A percentile compares a stretch with the other conserved stretches of the same genome.
Evolutionary conservation across 1,140 invertebrate genomes (phyloP).

Genomic region (Spodoptera frugiperda): DNA sequence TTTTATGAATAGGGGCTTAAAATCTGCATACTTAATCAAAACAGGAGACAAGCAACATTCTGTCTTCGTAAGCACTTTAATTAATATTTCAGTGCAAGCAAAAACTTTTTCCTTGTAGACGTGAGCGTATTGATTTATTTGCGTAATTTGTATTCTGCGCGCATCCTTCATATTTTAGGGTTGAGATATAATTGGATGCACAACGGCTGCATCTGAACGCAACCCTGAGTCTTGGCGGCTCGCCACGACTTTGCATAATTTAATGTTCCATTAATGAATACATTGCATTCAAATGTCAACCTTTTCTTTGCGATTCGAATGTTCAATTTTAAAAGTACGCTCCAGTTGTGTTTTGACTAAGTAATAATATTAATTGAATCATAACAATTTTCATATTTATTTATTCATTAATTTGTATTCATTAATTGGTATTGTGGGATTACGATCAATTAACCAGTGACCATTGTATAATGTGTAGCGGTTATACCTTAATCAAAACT

Average conservation of each 20-base stretch:
- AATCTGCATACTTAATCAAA: slow-evolving; percentile 17
- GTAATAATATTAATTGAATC: too few species aligned
- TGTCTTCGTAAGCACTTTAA: slow-evolving; percentile 13
- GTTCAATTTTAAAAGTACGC: too few species aligned
- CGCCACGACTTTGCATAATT: slow-evolving; percentile 78
- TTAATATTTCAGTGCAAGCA: slow-evolving; percentile 21
- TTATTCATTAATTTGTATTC: not conserved
- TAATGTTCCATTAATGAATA: slow-evolving; percentile 70
- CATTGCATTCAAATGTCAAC: slow-evolving; percentile 40
- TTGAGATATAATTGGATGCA: slow-evolving; percentile 82
- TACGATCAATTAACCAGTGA: not conserved
- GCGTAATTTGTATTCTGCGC: slow-evolving; percentile 74
- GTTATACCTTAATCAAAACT: too few species aligned
- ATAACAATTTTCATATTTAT: not conserved
- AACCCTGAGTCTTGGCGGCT: slow-evolving; percentile 71
- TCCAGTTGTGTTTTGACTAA: too few species aligned
- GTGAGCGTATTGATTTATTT: slow-evolving; percentile 61
- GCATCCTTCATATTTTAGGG: slow-evolving; percentile 81
- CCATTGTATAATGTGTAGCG: not conserved
- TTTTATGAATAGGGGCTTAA: slow-evolving; percentile 11
- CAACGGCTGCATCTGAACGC: slow-evolving; percentile 74
- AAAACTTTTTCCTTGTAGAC: slow-evolving; percentile 23
- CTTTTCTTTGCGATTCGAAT: not conserved
- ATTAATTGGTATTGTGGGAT: not conserved
- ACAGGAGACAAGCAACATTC: slow-evolving; percentile 25